Percentiles rank a stretch among this genome's conserved stretches.
These are phyloP conservation scores for Microctonus aethiopoides DNA, from an alignment of 2,888 invertebrate species.

Conservation along the genomic window DNA sequence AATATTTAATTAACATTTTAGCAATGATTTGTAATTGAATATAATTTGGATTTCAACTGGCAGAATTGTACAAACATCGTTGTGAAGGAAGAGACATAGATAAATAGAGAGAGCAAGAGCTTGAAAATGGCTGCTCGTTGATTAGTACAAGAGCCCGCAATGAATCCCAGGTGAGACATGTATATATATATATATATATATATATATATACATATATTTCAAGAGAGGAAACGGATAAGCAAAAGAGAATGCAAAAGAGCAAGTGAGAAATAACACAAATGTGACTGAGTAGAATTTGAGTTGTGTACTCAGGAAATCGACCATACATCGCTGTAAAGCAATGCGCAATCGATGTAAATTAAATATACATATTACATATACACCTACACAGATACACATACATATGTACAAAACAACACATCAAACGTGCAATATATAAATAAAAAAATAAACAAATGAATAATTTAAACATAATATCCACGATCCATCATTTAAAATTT, in stretches of 20 bases:
- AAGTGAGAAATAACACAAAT: background rate
- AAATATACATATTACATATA: background rate
- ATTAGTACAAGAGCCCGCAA: conserved; percentile 47
- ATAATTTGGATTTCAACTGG: conserved; percentile 45
- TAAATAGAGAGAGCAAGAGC: background rate
- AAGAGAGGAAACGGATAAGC: background rate
- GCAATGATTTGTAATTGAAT: background rate
- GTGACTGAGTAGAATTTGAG: conserved; percentile 40
- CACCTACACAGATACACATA: background rate
- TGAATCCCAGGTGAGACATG: conserved; percentile 41
- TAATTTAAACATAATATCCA: no score
- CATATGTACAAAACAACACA: no score
- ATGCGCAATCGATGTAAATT: background rate
- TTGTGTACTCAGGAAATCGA: conserved; percentile 20
- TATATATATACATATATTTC: no score
- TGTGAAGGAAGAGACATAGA: conserved; percentile 33
- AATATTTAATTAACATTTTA: background rate
- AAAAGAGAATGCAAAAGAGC: background rate
- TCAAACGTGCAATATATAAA: no score
- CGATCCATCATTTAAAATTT: no score
- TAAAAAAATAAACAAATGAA: no score
- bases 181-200: no score
- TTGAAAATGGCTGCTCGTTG: conserved; percentile 43
- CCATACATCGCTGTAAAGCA: background rate
- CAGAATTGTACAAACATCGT: conserved; percentile 50